phyloP scores from a whole-genome alignment of 2,888 invertebrate genomes.

The Pachymerium ferrugineum region DNA sequence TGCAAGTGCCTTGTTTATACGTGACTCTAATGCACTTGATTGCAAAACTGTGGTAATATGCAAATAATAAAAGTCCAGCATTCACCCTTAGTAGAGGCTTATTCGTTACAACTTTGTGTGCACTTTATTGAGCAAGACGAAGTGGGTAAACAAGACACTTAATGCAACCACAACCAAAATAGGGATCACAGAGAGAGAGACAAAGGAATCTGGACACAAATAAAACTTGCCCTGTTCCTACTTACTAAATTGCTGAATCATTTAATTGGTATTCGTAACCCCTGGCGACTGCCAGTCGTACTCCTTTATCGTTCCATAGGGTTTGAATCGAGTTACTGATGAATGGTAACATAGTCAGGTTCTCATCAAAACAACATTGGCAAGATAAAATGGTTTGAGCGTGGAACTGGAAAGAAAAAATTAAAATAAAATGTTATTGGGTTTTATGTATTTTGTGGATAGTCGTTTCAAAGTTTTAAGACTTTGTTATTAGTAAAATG shows the following conservation, averaged over 20 bases:
- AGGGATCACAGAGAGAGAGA: neutral
- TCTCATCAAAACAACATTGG: conserved; percentile 46
- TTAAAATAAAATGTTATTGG: neutral
- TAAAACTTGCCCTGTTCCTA: conserved; percentile 37
- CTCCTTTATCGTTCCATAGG: conserved; percentile 60
- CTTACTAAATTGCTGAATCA: conserved; percentile 62
- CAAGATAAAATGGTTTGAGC: conserved; percentile 46
- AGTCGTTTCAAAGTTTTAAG: too few relatives aligned
- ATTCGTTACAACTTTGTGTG: neutral
- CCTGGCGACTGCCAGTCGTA: conserved; percentile 58
- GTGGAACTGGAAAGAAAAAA: conserved; percentile 42
- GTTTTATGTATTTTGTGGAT: neutral
- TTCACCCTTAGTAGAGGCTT: too few relatives aligned
- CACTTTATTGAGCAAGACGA: neutral
- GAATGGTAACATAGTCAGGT: conserved; percentile 44
- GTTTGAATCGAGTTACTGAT: conserved; percentile 50
- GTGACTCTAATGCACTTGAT: neutral
- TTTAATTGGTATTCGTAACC: conserved; percentile 63
- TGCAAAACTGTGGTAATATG: neutral
- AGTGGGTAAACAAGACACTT: neutral
- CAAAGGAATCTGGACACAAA: neutral
- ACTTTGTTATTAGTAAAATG: too few relatives aligned
- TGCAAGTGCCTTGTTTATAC: neutral
- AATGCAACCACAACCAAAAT: neutral
- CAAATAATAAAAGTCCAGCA: neutral